Evolutionary conservation across 2,888 invertebrate genomes (phyloP), one percentile per base, ranked within the genome.

Genomic region (Pemphredon lugubris): DNA sequence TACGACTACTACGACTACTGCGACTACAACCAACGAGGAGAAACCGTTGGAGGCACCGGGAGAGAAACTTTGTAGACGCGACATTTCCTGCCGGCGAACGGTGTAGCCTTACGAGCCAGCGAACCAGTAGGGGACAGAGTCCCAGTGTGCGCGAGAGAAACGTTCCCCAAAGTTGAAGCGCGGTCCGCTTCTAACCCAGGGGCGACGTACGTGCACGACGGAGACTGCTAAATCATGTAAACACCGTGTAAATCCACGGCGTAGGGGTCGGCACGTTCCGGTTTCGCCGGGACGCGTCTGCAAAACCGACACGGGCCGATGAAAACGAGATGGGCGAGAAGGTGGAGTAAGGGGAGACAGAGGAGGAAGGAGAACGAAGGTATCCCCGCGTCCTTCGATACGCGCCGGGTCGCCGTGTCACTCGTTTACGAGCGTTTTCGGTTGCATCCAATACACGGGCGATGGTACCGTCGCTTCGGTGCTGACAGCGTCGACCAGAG

Each of bases 51-150:
- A 68, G 67, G 72, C 47, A 50, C 44, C 51, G 44, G 51, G 44
- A 63, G 59, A 71, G 82, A 85, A 87, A 87, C 85, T 86, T 86
- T 70, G 82, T 82, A 85, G 85, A 85, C 82, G 81, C 83, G 84
- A 84, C 83, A 82, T 84, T 87, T 87, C 85, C 86, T 87, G 83
- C 75, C 77, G 73, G 68, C 63, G 66, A 67, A 64, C 64, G 70
- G 60, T 48, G 57, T 44, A 63, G 32, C 61, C 37, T 57, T 42
- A 30, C 70, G 40, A 54, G 65, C 73, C 58, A 75, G 65, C 72
- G 75, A 57, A 44, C 55, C 47, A 32, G 14, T 40, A 58, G 51
- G n/a, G n/a, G n/a, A n/a, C n/a, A n/a, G n/a, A n/a, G n/a, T n/a
- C n/a, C n/a, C n/a, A n/a, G n/a, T n/a, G n/a, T 34, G 34, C 39